phyloP scores from a whole-genome alignment of 2,888 invertebrate genomes.

The Drosophila algonquin region DNA sequence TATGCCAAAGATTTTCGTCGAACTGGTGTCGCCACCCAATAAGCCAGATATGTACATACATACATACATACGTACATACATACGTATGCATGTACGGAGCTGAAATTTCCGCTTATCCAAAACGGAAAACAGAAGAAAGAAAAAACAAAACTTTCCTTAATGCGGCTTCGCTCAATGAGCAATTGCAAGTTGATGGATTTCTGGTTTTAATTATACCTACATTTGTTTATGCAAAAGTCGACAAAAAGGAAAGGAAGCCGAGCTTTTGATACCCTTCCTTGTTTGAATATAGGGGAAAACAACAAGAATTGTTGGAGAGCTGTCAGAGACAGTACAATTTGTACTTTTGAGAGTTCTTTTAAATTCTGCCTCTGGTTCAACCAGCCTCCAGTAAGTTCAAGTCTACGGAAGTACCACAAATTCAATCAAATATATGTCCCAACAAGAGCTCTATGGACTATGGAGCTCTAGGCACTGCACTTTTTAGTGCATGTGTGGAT shows the following conservation, averaged over 20 bases:
- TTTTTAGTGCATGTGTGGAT: no score
- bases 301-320: no score
- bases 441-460: no score
- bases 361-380: no score
- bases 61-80: no score
- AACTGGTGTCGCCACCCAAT: constrained; percentile 45
- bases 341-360: no score
- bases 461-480: no score
- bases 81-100: background rate
- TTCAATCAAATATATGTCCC: no score
- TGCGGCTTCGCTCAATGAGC: constrained; percentile 41
- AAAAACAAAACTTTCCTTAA: constrained; percentile 32
- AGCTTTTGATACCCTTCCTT: background rate
- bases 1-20: constrained; percentile 55
- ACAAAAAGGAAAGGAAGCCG: background rate
- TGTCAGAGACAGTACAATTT: no score
- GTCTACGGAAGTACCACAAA: no score
- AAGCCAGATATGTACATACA: constrained; percentile 1
- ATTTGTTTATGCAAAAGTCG: constrained; percentile 36
- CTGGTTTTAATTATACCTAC: constrained; percentile 36
- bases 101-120: constrained; percentile 30
- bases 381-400: no score
- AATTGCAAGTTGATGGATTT: constrained; percentile 41
- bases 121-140: background rate
- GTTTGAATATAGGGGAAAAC: no score